Evolutionary conservation across 2,797 vertebrate genomes (phyloP).

Genomic region (Dermochelys coriacea): DNA sequence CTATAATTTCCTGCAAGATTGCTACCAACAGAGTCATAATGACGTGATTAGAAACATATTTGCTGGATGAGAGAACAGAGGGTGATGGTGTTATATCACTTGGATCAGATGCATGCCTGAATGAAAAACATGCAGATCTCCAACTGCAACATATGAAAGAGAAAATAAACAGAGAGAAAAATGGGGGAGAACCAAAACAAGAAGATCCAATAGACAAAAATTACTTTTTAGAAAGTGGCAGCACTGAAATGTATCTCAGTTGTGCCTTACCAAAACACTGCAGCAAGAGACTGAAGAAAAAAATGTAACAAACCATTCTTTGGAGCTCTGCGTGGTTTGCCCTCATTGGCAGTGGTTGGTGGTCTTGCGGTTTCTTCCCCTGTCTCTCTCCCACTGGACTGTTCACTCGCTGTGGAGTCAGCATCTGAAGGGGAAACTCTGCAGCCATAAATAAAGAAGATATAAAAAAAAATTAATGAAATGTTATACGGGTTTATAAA

Average conservation of each 20-base stretch:
- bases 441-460: slow-evolving; percentile 39
- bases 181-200: accelerated
- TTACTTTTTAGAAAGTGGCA: neutral
- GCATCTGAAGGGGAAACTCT: slow-evolving; percentile 95
- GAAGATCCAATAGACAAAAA: neutral
- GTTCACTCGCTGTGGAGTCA: slow-evolving; percentile 93
- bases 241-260: neutral
- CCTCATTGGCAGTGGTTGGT: slow-evolving; percentile 82
- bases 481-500: neutral
- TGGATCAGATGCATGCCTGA: slow-evolving; percentile 19
- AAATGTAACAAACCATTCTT: slow-evolving; percentile 85
- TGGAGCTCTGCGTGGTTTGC: slow-evolving; percentile 84
- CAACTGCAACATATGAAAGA: neutral
- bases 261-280: neutral
- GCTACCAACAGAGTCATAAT: neutral
- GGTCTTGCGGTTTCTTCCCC: slow-evolving; percentile 88
- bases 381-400: slow-evolving; percentile 91
- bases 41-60: neutral
- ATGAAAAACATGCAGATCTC: neutral
- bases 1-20: neutral
- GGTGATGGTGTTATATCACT: neutral
- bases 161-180: neutral
- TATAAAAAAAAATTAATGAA: neutral
- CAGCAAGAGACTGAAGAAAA: neutral
- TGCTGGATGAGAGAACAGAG: neutral